Conservation (phyloP, 1,140 invertebrate species). For the Halyomorpha halys region DNA sequence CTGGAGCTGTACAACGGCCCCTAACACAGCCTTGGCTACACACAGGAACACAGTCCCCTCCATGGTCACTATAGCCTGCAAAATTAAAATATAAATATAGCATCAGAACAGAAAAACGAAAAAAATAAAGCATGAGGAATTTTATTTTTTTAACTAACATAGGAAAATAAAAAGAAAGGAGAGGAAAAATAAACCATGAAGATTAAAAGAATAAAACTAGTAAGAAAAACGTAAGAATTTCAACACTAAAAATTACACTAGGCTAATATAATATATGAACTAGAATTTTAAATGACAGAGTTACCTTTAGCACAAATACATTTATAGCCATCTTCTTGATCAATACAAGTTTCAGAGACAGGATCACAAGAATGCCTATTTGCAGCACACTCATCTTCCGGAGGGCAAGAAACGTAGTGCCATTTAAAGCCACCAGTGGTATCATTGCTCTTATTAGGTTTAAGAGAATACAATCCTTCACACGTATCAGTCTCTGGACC, state of each 20-base stretch:
- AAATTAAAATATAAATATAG: neutral
- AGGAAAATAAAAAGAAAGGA: too few species aligned
- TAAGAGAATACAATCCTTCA: neutral
- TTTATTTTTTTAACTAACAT: too few species aligned
- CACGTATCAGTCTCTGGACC: slow-evolving; percentile 5
- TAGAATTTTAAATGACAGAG: neutral
- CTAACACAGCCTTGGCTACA: slow-evolving; percentile 66
- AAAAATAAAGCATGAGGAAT: too few species aligned
- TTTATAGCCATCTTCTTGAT: slow-evolving; percentile 61
- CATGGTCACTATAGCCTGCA: neutral
- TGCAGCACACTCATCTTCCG: slow-evolving; percentile 88
- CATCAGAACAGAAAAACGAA: neutral
- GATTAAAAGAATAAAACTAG: too few species aligned
- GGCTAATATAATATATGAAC: too few species aligned
- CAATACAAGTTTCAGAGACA: slow-evolving; percentile 73
- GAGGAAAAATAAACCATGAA: too few species aligned
- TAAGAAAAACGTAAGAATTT: too few species aligned
- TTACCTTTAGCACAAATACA: slow-evolving; percentile 72
- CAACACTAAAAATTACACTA: too few species aligned
- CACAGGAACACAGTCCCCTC: slow-evolving; percentile 48
- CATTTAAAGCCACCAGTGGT: slow-evolving; percentile 42
- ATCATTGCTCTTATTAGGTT: slow-evolving; percentile 1
- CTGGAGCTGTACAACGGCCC: slow-evolving; percentile 73
- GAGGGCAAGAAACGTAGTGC: slow-evolving; percentile 79
- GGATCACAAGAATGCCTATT: slow-evolving; percentile 81